Conservation (phyloP, 2,888 invertebrate genomes). For the Icerya purchasi region DNA sequence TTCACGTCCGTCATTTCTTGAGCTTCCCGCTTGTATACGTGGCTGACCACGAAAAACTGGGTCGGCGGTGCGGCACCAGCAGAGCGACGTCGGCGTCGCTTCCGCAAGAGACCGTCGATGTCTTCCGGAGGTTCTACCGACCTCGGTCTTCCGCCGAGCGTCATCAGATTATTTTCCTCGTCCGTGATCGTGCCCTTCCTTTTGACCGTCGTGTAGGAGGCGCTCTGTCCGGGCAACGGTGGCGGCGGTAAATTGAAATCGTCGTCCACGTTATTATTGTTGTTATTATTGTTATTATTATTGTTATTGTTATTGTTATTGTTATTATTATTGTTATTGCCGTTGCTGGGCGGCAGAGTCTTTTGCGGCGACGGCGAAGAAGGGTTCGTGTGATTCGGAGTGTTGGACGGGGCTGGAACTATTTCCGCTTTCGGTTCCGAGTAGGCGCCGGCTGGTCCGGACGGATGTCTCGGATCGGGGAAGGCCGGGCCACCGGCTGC, state of each 20-base stretch:
- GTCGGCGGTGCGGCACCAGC: constrained; percentile 9
- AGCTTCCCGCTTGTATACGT: constrained; percentile 20
- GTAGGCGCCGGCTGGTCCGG: constrained; percentile 47
- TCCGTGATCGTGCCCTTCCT: constrained; percentile 40
- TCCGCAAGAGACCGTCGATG: constrained; percentile 51
- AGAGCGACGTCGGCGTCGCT: constrained; percentile 38
- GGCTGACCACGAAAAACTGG: constrained; percentile 18
- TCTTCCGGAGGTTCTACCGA: constrained; percentile 68
- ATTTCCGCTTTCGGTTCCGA: constrained; percentile 63
- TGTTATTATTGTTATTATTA: constrained; percentile 27
- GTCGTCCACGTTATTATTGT: constrained; percentile 23
- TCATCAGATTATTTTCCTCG: constrained; percentile 46
- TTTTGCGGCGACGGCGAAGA: constrained; percentile 28
- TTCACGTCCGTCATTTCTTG: constrained; percentile 22
- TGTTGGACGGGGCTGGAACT: constrained; percentile 58
- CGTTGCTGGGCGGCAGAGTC: constrained; percentile 15
- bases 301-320: constrained; percentile 16
- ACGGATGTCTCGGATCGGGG: constrained; percentile 71
- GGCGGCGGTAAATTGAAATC: constrained; percentile 57
- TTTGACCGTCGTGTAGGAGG: constrained; percentile 62
- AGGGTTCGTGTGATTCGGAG: constrained; percentile 31
- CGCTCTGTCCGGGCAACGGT: constrained; percentile 59
- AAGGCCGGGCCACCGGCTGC: constrained; percentile 46
- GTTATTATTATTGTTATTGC: constrained; percentile 13
- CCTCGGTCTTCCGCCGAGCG: constrained; percentile 64